Conservation (phyloP, 2,113 vertebrate genomes). For the Rhabdomys dilectus region DNA sequence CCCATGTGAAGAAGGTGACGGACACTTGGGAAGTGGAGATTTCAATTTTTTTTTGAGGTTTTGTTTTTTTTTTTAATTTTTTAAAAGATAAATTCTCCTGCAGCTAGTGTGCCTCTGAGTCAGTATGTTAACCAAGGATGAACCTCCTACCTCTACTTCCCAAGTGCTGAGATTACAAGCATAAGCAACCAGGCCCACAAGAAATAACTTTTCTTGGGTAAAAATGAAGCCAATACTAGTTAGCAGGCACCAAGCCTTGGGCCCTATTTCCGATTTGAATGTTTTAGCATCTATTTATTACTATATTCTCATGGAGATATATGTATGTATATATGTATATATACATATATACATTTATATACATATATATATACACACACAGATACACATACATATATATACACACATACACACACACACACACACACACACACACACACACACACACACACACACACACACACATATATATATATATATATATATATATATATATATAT, state of each 20-base stretch:
- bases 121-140: not conserved
- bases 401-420: not conserved
- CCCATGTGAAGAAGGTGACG: not conserved
- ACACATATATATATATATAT: too few species aligned
- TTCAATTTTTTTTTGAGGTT: too few species aligned
- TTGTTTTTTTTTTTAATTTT: not conserved
- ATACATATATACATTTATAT: too few species aligned
- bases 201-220: not conserved
- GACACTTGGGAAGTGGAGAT: not conserved
- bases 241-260: too few species aligned
- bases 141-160: not conserved
- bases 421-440: not conserved
- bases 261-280: not conserved
- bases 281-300: not conserved
- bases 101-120: not conserved
- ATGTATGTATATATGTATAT: too few species aligned
- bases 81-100: not conserved
- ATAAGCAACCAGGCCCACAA: not conserved
- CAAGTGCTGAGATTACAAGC: not conserved
- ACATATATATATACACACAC: too few species aligned
- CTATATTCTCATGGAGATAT: not conserved
- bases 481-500: too few species aligned
- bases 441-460: not conserved
- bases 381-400: too few species aligned
- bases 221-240: not conserved